Conservation (phyloP, 1,140 invertebrate species). For the Pantala flavescens region DNA sequence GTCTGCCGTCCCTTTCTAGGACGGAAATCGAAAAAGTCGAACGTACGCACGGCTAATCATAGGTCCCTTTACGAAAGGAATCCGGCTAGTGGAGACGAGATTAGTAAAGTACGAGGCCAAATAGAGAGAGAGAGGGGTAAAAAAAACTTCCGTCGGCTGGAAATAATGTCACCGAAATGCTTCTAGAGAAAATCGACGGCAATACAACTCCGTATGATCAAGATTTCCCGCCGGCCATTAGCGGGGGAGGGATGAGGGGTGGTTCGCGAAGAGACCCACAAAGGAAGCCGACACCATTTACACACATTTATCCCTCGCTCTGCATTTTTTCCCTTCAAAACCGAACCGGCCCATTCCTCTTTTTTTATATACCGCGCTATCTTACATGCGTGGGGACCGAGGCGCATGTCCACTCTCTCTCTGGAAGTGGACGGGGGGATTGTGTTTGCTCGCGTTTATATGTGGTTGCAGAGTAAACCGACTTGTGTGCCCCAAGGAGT, state of each 20-base stretch:
- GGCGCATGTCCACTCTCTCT: background rate
- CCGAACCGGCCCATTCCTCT: background rate
- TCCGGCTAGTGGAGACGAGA: constrained; percentile 19
- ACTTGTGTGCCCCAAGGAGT: background rate
- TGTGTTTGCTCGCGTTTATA: background rate
- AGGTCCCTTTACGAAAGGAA: background rate
- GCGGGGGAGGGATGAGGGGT: background rate
- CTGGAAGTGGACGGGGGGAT: background rate
- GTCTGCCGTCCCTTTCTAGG: too few species aligned
- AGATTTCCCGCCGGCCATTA: constrained; percentile 29
- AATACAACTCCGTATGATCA: constrained; percentile 22
- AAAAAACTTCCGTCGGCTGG: constrained; percentile 36
- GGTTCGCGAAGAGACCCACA: constrained; percentile 18
- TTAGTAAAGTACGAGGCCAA: constrained; percentile 25
- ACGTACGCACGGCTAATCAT: too few species aligned
- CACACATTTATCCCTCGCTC: constrained; percentile 3
- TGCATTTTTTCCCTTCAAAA: constrained; percentile 1
- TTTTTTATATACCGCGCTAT: background rate
- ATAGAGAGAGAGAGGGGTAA: constrained; percentile 27
- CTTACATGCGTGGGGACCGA: background rate
- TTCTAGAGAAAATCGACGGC: too few species aligned
- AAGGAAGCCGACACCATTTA: constrained; percentile 4
- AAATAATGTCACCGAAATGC: constrained; percentile 31
- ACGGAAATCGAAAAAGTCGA: too few species aligned
- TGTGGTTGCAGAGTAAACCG: background rate